Evolutionary conservation across 2,888 invertebrate genomes (phyloP), one percentile per base, ranked within the genome.

Genomic region (Ormyrus nitidulus): DNA sequence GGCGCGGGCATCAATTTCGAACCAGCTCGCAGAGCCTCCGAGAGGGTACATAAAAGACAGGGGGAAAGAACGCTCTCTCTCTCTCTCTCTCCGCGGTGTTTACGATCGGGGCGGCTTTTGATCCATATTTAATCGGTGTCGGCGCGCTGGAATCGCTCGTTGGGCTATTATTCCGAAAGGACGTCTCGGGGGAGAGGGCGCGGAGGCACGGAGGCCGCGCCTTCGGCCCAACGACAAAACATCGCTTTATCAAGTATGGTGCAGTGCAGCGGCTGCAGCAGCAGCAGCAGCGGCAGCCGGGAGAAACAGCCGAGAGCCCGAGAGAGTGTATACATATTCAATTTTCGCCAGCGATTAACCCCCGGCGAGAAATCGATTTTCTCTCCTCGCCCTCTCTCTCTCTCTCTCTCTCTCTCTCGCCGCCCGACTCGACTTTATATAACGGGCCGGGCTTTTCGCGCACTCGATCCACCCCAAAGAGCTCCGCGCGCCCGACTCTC

Each of bases 341-440:
- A 73, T 80, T 77, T 80, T 77, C 58, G 51, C 56, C 69, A 68
- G 62, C 72, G 80, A 80, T 80, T 77, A 73, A 77, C 66, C 48
- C 51, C 19, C 58, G n/a, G 53, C 58, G 62, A 48, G 75, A 7
- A 53, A 75, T 75, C 80, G 76, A 71, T 75, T 71, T 79, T 71
- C 69, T 34, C 34, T 34, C 34, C 34, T 34, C 34, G 34, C 2
- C 34, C 34, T 34, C 34, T 4, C 62, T 6, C 56, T 8, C 69
- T 10, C 75, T 10, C 53, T 34, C 34, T 34, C 56, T 48, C 51
- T 19, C 48, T 11, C 53, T 11, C 53, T 53, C 4, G 53, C 46
- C 13, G 13, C 53, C 7, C 53, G 54, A 53, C 19, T n/a, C 46
- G 73, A 74, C 65, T 74, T 73, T 64, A 48, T 64, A 62, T 64